phyloP scores from a whole-genome alignment of 2,888 invertebrate species.

The Drosophila robusta region DNA sequence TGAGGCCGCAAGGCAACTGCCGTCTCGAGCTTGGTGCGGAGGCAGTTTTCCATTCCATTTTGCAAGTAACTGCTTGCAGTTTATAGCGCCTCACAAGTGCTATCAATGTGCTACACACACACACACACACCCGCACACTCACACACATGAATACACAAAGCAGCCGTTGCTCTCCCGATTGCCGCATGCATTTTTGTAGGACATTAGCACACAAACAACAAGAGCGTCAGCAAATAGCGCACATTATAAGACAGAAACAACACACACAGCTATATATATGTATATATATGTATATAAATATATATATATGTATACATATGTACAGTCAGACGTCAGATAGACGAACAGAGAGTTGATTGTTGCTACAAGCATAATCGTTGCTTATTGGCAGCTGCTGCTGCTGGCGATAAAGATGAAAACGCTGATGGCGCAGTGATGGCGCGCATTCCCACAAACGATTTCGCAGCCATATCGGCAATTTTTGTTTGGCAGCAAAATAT shows the following conservation, averaged over 20 bases:
- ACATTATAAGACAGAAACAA: slow-evolving; percentile 48
- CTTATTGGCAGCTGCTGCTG: slow-evolving; percentile 76
- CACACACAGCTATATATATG: slow-evolving; percentile 9
- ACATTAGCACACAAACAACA: slow-evolving; percentile 66
- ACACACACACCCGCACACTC: slow-evolving; percentile 5
- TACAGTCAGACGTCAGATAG: slow-evolving; percentile 15
- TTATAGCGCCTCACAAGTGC: slow-evolving; percentile 79
- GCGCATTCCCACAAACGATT: slow-evolving; percentile 10
- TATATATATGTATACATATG: slow-evolving; percentile 6
- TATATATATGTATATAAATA: slow-evolving; percentile 6
- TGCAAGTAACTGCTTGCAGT: slow-evolving; percentile 75
- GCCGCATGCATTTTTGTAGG: slow-evolving; percentile 74
- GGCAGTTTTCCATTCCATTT: slow-evolving; percentile 54
- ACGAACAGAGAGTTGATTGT: slow-evolving; percentile 62
- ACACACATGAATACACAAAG: slow-evolving; percentile 31
- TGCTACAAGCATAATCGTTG: slow-evolving; percentile 78
- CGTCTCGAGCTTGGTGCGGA: slow-evolving; percentile 29
- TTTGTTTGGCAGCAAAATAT: no score
- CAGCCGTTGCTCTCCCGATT: slow-evolving; percentile 61
- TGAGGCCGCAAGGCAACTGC: slow-evolving; percentile 33
- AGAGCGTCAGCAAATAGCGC: slow-evolving; percentile 62
- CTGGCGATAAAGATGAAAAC: slow-evolving; percentile 66
- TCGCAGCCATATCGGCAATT: background rate
- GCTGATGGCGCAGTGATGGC: slow-evolving; percentile 64
- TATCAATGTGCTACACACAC: slow-evolving; percentile 67